Evolutionary conservation across 2,888 invertebrate species (phyloP).

Genomic region (Scaptomyza tumidula): DNA sequence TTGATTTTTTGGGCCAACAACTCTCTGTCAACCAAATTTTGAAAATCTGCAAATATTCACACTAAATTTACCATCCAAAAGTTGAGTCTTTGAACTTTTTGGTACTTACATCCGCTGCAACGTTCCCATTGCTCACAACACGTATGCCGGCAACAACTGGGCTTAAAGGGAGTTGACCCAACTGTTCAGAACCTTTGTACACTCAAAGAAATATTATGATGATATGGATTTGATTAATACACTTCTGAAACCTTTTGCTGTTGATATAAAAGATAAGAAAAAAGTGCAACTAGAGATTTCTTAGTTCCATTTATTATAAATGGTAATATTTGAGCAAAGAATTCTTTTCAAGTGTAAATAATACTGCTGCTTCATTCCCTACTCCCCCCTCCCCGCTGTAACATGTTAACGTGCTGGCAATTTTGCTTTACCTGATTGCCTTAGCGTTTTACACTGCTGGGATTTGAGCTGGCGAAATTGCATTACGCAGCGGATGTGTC

Average conservation of each 20-base stretch:
- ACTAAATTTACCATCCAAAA: conserved; percentile 24
- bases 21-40: conserved; percentile 3
- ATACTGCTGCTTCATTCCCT: not conserved
- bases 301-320: not conserved
- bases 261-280: not conserved
- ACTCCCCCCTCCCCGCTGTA: conserved; percentile 8
- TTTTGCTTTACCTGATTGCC: conserved; percentile 40
- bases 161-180: conserved; percentile 16
- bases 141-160: conserved; percentile 20
- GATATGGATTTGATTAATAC: no score
- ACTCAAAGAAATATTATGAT: not conserved
- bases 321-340: not conserved
- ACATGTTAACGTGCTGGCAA: conserved; percentile 66
- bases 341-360: not conserved
- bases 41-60: conserved; percentile 30
- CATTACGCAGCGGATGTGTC: conserved; percentile 53
- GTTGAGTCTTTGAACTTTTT: conserved; percentile 30
- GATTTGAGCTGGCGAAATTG: conserved; percentile 49
- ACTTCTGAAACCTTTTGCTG: not conserved
- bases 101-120: not conserved
- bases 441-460: conserved; percentile 19
- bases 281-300: no score
- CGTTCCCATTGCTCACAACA: conserved; percentile 16
- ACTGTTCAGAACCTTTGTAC: not conserved
- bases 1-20: no score